phyloP scores from a whole-genome alignment of 1,140 invertebrate genomes.

The Diprion similis region DNA sequence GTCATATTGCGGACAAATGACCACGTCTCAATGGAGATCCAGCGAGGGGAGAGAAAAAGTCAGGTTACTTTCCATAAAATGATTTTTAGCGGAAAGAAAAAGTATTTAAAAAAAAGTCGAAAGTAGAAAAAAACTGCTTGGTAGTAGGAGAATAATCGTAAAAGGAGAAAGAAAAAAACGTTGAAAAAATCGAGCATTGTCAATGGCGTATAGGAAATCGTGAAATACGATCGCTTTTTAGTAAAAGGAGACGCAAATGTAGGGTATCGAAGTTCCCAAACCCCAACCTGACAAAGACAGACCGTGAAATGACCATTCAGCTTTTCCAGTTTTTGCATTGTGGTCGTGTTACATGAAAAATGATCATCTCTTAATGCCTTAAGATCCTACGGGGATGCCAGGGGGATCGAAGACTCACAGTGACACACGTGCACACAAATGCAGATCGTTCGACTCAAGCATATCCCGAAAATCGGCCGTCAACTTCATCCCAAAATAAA shows the following conservation, averaged over 20 bases:
- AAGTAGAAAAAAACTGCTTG: conserved; percentile 20
- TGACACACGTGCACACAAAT: too few relatives aligned
- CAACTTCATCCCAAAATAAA: too few relatives aligned
- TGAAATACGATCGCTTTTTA: conserved; percentile 59
- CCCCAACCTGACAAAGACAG: conserved; percentile 23
- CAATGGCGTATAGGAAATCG: conserved; percentile 43
- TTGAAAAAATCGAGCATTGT: conserved; percentile 39
- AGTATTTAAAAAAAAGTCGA: conserved; percentile 19
- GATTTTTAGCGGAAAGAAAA: conserved; percentile 6
- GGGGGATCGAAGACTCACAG: neutral
- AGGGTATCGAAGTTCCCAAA: conserved; percentile 38
- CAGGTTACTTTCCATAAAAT: conserved; percentile 29
- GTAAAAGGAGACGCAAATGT: conserved; percentile 58
- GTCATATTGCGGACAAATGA: conserved; percentile 56
- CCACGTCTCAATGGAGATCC: conserved; percentile 34
- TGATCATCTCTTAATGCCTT: conserved; percentile 19
- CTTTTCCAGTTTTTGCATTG: conserved; percentile 17
- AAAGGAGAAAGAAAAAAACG: conserved; percentile 22
- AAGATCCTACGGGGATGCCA: neutral
- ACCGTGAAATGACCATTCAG: conserved; percentile 48
- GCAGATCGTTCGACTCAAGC: too few relatives aligned
- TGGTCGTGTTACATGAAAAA: conserved; percentile 26
- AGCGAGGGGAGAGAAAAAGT: conserved; percentile 26
- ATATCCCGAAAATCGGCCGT: too few relatives aligned
- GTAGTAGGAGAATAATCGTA: conserved; percentile 16